These are phyloP conservation scores for Erithacus rubecula DNA, from an alignment of 2,797 vertebrate genomes.

Conservation along the genomic window DNA sequence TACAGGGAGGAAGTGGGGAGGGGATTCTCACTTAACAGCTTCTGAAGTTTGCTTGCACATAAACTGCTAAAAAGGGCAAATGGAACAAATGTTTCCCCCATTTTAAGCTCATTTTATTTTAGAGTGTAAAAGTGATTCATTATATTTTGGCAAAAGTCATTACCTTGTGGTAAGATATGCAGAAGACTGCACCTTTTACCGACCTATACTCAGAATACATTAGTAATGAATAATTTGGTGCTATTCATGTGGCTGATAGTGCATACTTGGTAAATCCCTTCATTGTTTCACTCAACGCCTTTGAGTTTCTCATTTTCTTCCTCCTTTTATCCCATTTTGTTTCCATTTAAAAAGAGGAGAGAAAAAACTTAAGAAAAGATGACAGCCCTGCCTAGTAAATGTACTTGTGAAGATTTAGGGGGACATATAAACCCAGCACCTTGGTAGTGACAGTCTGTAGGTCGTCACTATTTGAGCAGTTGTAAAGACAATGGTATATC, in stretches of 20 bases:
- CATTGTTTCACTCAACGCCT: not conserved
- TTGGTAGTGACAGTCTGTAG: accelerated
- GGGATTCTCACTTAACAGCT: not conserved
- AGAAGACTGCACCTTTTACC: not conserved
- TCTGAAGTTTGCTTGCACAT: not conserved
- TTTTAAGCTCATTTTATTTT: not conserved
- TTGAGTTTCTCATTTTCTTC: not conserved
- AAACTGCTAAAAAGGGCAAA: not conserved
- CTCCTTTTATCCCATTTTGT: not conserved
- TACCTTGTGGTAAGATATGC: not conserved
- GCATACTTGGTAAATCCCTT: not conserved
- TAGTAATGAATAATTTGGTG: not conserved
- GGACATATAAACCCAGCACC: accelerated
- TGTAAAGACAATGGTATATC: not conserved
- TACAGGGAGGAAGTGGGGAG: not conserved
- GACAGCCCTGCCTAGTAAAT: not conserved
- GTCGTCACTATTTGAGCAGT: not conserved
- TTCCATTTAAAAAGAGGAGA: not conserved
- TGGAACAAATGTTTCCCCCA: not conserved
- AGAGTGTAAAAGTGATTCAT: not conserved
- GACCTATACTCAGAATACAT: not conserved
- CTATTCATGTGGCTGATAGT: not conserved
- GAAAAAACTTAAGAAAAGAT: accelerated
- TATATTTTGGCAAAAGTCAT: not conserved
- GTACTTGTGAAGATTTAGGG: not conserved